These are phyloP conservation scores for Emydura subglobosa DNA, from an alignment of 2,113 vertebrate species.

Conservation along the genomic window DNA sequence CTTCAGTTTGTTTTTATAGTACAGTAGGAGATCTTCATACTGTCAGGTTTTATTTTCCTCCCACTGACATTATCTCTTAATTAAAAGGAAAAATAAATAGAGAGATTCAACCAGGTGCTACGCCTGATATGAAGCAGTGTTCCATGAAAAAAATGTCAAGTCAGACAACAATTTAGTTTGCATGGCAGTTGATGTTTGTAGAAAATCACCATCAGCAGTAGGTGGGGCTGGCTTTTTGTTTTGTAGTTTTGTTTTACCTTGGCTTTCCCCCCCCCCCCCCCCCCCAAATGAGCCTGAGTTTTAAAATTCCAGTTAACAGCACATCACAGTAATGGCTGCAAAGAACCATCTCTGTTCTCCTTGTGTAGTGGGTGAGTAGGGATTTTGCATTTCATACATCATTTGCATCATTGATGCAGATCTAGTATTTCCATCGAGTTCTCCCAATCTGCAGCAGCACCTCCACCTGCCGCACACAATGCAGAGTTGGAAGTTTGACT, in stretches of 20 bases:
- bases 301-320: constrained; percentile 63
- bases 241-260: constrained; percentile 37
- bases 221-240: neutral
- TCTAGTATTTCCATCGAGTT: constrained; percentile 36
- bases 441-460: neutral
- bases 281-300: constrained; percentile 50
- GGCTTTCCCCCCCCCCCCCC: constrained; percentile 52
- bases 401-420: constrained; percentile 47
- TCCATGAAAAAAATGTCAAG: neutral
- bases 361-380: fast-evolving
- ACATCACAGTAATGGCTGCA: constrained; percentile 17
- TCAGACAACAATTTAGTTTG: neutral
- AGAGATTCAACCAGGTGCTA: constrained; percentile 56
- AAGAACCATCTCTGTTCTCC: constrained; percentile 14
- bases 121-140: constrained; percentile 29
- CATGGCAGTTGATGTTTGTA: neutral
- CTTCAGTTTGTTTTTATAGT: constrained; percentile 34
- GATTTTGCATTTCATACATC: constrained; percentile 63
- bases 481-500: neutral
- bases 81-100: constrained; percentile 74
- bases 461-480: neutral
- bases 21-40: constrained; percentile 52
- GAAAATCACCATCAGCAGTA: neutral
- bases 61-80: constrained; percentile 72
- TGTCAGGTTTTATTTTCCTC: constrained; percentile 65